Conservation (phyloP, 2,113 vertebrate genomes). For the Elgaria multicarinata region DNA sequence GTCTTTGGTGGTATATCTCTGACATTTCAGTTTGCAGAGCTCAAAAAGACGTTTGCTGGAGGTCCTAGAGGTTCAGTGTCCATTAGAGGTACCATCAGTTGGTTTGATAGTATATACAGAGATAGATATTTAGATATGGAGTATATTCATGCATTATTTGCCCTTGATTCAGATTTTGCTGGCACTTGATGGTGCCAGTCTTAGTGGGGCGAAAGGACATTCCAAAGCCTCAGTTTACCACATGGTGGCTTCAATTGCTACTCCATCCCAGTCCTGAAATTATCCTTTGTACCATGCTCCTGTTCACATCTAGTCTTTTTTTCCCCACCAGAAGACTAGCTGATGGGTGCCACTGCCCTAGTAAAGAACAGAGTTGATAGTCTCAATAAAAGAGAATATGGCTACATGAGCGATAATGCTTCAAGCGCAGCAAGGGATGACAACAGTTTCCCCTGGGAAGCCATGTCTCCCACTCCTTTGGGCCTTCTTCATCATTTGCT, state of each 20-base stretch:
- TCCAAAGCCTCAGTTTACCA: background rate
- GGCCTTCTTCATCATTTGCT: background rate
- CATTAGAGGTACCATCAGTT: no score
- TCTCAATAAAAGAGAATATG: background rate
- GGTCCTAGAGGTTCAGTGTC: background rate
- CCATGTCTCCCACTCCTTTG: background rate
- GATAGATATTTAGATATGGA: background rate
- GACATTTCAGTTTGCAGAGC: background rate
- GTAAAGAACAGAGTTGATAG: background rate
- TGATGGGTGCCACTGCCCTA: background rate
- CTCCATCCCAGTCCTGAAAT: no score
- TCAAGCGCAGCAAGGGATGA: background rate
- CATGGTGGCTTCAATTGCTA: no score
- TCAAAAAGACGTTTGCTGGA: background rate
- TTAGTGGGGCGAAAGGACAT: background rate
- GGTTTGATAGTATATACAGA: background rate
- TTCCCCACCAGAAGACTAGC: background rate
- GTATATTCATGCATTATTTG: background rate
- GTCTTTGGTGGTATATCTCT: background rate
- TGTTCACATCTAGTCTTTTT: no score
- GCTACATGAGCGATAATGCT: background rate
- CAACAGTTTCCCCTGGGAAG: background rate
- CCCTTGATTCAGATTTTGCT: background rate
- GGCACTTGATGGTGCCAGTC: background rate
- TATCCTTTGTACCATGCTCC: background rate